Evolutionary conservation across 2,797 vertebrate genomes (phyloP), one percentile per base, ranked within the genome.

Genomic region (Eleutherodactylus coqui): DNA sequence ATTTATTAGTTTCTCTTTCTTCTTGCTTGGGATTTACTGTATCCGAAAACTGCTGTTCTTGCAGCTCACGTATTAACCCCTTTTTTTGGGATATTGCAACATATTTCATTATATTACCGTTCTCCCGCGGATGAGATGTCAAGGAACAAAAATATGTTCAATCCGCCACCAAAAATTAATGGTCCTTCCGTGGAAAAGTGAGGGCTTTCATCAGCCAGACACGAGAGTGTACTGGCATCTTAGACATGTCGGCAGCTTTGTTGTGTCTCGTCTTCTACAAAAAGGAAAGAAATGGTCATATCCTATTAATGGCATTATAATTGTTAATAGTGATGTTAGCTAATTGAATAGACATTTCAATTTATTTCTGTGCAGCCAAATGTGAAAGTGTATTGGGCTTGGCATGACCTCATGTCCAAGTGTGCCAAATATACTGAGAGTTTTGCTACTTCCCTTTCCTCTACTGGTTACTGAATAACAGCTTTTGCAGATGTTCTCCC

Each of bases 1-100:
- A 79, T 87, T 87, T 83, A 87, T 87, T 72, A 72, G 73, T 76
- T 87, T 83, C 76, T 85, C 32, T 78, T 64, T 72, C 51, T 58
- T 55, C 75, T 79, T 83, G 47, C 64, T 47, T 5, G 75, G 41
- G 75, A 87, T 87, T 83, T 38, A 79, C 64, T 62, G 53, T 60
- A 49, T 60, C 34, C 29, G 75, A 24, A 83, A 87, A 83, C n/a
- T 60, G 75, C 75, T 72, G 85, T 32, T 49, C 21, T 83, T 79
- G 86, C 81, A 79, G 86, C 75, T 78, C 75, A 41, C 62, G 34
- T 79, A 79, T 87, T 83, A 87, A 76, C 82, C 81, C 64, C 67
- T 55, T 83, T 84, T n/a, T 75, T 67, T 21, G 27, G 29, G 41
- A 76, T 60, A 41, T 81, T 64, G 55, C 43, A 21, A 38, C 58